Conservation (phyloP, 2,113 vertebrate species). For the Morone saxatilis region DNA sequence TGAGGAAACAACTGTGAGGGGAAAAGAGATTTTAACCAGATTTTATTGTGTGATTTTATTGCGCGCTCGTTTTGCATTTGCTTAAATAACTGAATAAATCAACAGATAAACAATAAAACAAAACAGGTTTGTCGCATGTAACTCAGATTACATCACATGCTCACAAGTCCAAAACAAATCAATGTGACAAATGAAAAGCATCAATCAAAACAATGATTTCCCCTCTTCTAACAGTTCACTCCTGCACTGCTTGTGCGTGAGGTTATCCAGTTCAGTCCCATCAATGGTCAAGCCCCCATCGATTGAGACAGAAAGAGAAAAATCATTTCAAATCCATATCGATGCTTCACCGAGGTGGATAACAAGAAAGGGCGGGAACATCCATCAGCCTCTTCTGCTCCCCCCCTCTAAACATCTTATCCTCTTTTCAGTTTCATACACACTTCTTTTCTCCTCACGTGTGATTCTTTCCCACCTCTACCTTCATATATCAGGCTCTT, state of each 20-base stretch:
- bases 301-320: slow-evolving; percentile 38
- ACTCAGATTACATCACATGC: slow-evolving; percentile 46
- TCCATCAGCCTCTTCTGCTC: slow-evolving; percentile 20
- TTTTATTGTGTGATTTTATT: neutral
- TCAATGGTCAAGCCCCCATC: slow-evolving; percentile 47
- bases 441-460: slow-evolving; percentile 9
- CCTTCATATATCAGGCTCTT: slow-evolving; percentile 19
- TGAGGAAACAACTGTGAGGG: slow-evolving; percentile 1
- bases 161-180: slow-evolving; percentile 61
- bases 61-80: slow-evolving; percentile 11
- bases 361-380: slow-evolving; percentile 31
- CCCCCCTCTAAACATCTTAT: neutral
- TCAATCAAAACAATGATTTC: slow-evolving; percentile 62
- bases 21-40: slow-evolving; percentile 6
- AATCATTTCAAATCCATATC: slow-evolving; percentile 57
- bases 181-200: slow-evolving; percentile 69
- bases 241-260: slow-evolving; percentile 40
- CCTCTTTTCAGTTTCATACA: slow-evolving; percentile 14
- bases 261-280: slow-evolving; percentile 62
- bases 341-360: slow-evolving; percentile 42
- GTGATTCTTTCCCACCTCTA: neutral
- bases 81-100: slow-evolving; percentile 27
- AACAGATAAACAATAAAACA: neutral
- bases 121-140: slow-evolving; percentile 18
- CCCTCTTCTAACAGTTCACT: slow-evolving; percentile 49